These are phyloP conservation scores for Penaeus monodon DNA, from an alignment of 2,888 invertebrate genomes.

Conservation along the genomic window DNA sequence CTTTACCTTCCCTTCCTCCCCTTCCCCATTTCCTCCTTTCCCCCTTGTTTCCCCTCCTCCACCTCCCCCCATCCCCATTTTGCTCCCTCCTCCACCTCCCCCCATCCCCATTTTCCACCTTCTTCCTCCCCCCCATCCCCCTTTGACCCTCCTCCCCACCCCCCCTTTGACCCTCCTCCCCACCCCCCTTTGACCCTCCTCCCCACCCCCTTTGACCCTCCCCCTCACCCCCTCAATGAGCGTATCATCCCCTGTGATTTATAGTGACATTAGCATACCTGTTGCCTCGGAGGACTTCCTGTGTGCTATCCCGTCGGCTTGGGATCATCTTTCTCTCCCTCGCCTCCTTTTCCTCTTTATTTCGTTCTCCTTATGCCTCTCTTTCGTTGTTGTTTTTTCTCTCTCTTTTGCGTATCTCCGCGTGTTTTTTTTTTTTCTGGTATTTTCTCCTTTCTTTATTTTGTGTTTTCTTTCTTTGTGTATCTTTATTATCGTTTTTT, in stretches of 20 bases:
- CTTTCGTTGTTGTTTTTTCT: background rate
- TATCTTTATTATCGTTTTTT: too few relatives aligned
- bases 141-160: too few relatives aligned
- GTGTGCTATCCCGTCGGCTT: background rate
- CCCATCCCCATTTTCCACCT: background rate
- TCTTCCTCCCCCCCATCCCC: background rate
- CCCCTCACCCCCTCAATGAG: slow-evolving; percentile 6
- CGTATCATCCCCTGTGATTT: slow-evolving; percentile 24
- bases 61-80: background rate
- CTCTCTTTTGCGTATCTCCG: too few relatives aligned
- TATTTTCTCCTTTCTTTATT: too few relatives aligned
- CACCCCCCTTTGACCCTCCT: background rate
- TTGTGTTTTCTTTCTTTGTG: too few relatives aligned
- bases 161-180: background rate
- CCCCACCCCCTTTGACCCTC: background rate
- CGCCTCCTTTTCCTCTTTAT: background rate
- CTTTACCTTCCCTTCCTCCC: too few relatives aligned
- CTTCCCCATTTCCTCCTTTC: too few relatives aligned
- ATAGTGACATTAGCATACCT: slow-evolving; percentile 29
- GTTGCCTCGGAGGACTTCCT: slow-evolving; percentile 19
- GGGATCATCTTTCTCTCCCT: background rate
- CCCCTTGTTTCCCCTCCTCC: too few relatives aligned
- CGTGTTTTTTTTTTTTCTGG: too few relatives aligned
- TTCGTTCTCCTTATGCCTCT: background rate
- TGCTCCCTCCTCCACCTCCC: background rate